Evolutionary conservation across 2,888 invertebrate genomes (phyloP), one percentile per base, ranked within the genome.

Genomic region (Anodontia alba): DNA sequence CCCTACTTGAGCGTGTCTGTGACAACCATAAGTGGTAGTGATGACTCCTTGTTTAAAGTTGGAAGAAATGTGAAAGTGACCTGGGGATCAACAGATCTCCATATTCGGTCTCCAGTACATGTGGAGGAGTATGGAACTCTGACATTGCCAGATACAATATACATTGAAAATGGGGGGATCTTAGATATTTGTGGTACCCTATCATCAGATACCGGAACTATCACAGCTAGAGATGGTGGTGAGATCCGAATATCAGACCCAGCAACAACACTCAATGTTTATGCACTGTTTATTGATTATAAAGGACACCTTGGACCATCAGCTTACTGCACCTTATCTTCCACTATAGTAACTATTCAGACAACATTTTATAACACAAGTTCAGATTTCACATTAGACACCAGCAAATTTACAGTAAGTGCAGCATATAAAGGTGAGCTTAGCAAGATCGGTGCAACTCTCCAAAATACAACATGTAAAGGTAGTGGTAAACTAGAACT

Each of bases 171-270:
- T 66, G 79, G 80, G 26, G 76, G 78, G 23, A 71, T 71, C 5
- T 73, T 90, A 1, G 86, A 89, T 42, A 69, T 90, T 1, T 90
- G 90, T 83, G 90, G 90, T 42, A 72, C 73, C 0, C 62, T 90
- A 62, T 76, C 86, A 12, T 42, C 79, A 12, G 83, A 77, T 31
- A 87, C 87, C 0, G 68, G 81, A 46, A 70, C 79, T 33, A 29
- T 90, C 17, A 80, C 76, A 26, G 74, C 88, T 3, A 69, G 81
- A 77, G 84, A 83, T 17, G 62, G 73, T 29, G 90, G 90, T 1
- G 66, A 67, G 8, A 42, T 90, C 1, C 75, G 69, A 75, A 73
- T 83, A 42, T 86, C 87, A 2, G 73, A 77, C 38, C 87, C 89
- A 10, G 89, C 88, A 15, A 70, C 72, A 29, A 75, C 74, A 15